Base-by-base conservation (phyloP, 1,140 invertebrate genomes). In the Lordiphosa mommai region DNA sequence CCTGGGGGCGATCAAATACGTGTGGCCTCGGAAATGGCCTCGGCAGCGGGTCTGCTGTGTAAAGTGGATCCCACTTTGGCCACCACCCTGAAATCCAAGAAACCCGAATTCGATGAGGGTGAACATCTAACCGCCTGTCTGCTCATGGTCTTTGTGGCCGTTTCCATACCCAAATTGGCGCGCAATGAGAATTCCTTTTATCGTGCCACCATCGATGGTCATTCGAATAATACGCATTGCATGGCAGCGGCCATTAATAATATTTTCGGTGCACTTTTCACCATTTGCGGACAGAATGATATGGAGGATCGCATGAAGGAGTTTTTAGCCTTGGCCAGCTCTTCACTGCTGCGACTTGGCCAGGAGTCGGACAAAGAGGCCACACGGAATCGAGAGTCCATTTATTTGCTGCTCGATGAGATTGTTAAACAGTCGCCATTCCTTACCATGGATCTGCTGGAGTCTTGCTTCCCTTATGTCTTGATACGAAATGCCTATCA, bases 281-380 rank as follows among this genome's bases (percentile, higher is more conserved):
- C 96, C 0, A 95, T 99, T 51, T 97, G 97, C 88, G 96, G 95
- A 2, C 94, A 96, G 79, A 96, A 95, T 14, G 99, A 99, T 88
- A 97, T 98, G 69, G 97, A 98, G 86, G 97, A 98, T 84, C 92
- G 98, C 57, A 96, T 99, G 93, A 99, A 99, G 85, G 99, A 99
- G 89, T 99, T 99, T 88, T 90, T 99, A 43, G 98, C 98, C 2
- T 90, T 99, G 57, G 96, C 98, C 1, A 99, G 97, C 0, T 99
- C 98, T 0, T 99, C 97, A 89, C 91, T 99, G 16, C 90, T 99
- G 3, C 92, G 97, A 63, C 91, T 99, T 2, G 97, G 97, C 0
- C 97, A 98, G 89, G 98, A 99, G 89, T 95, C 94, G 13, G 97
- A 99, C 71, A 98, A 97, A 88, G 98, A 99, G 86, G 94, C 94